Evolutionary conservation across 2,797 vertebrate species (phyloP).

Genomic region (Smutsia gigantea): DNA sequence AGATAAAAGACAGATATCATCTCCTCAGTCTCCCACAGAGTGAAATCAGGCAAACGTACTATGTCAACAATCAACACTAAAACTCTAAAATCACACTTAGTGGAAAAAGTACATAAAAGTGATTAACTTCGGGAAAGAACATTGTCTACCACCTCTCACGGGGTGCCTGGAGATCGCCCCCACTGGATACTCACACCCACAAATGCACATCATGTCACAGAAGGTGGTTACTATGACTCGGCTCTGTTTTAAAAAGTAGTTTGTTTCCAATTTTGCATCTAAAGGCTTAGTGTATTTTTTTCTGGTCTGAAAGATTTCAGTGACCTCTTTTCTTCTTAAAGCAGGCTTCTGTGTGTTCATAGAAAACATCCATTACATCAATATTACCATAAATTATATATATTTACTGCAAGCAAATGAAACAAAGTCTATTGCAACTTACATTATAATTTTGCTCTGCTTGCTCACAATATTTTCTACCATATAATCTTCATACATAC

Average conservation of each 20-base stretch:
- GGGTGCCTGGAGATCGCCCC: background rate
- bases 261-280: background rate
- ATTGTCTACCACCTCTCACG: background rate
- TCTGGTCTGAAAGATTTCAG: background rate
- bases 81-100: background rate
- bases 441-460: background rate
- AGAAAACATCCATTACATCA: slow-evolving; percentile 8
- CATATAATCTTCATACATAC: background rate
- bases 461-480: background rate
- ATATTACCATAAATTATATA: slow-evolving; percentile 7
- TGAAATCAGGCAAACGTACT: background rate
- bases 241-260: background rate
- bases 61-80: background rate
- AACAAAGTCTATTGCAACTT: background rate
- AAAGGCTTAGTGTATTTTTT: background rate
- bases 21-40: background rate
- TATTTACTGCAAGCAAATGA: background rate
- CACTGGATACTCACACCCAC: too few relatives aligned
- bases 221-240: background rate
- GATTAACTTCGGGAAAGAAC: background rate
- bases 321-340: background rate
- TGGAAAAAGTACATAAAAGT: background rate
- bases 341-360: background rate
- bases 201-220: background rate
- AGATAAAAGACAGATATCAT: background rate